Evolutionary conservation across 2,113 vertebrate genomes (phyloP), one percentile per base, ranked within the genome.

Genomic region (Damaliscus lunatus): DNA sequence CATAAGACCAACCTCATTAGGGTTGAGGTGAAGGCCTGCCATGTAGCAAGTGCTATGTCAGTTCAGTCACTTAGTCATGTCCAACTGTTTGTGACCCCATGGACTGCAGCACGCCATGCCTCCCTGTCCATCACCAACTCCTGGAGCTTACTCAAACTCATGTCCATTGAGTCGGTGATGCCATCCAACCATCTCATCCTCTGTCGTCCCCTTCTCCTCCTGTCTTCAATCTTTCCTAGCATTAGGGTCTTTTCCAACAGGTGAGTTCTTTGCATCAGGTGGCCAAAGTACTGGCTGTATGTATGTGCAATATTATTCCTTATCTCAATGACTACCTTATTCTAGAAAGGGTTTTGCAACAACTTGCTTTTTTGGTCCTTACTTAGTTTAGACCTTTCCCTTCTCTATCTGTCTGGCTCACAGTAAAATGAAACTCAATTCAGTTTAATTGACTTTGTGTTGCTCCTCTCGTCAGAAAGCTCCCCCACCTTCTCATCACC

Each of bases 341-440:
- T 71, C 96, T 90, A 81, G 81, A 90, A 96, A 71, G 40, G 33
- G 91, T 78, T 71, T 85, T 57, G 25, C n/a, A 23, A 46, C 48
- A 80, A 55, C 55, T 94, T 57, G 6, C n/a, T 88, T 40, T 77
- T 82, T n/a, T 62, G 55, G 57, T 31, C 40, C 27, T 88, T 46
- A 48, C 13, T 91, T 82, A 11, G 55, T 81, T 82, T 89, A 67
- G 53, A 55, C 12, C 36, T 8, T 83, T 52, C 16, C 10, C 50
- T 87, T 91, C 36, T 84, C 90, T 85, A 9, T 77, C 14, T n/a
- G 36, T 59, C 53, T 81, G 53, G 50, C 40, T 97, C 53, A 77
- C 21, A 48, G 21, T n/a, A 59, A 85, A 81, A 59, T 67, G 60
- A 88, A 96, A 36, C 36, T 91, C 53, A 40, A 17, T 53, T 86